Evolutionary conservation across 2,113 vertebrate species (phyloP), one percentile per base, ranked within the genome.

Genomic region (Bos taurus): DNA sequence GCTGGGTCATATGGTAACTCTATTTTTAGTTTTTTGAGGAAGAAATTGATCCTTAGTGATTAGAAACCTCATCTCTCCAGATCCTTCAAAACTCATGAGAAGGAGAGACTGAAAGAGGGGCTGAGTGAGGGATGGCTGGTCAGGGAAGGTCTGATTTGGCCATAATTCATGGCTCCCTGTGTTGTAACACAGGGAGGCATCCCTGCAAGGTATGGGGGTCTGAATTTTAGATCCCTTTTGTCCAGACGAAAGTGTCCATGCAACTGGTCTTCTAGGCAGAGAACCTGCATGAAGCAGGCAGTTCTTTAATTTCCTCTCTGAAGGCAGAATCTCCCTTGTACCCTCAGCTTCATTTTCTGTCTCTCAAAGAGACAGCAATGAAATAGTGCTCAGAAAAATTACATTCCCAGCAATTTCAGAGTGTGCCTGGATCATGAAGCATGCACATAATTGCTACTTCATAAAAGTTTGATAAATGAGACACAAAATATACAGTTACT

Each of bases 341-440:
- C 15, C 6, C 64, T 96, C 59, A 85, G 54, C 78, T 96, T 97
- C 52, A 1, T 89, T 95, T 98, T 95, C 88, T 93, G 92, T 97
- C 97, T 95, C 97, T 98, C 21, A 82, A 77, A 95, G 67, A 98
- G 91, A 71, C 9, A 90, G 85, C 95, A 30, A 56, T 96, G 97
- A 98, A 98, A 98, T 97, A 98, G 67, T 97, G 46, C 52, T 95
- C 94, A 36, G 88, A 98, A 97, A 98, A 98, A 94, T 84, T 96
- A 96, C 62, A 97, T 50, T 96, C 90, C 97, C n/a, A 36, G 88
- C 88, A 86, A 96, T 96, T 95, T 97, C 85, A 96, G 93, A 94
- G 54, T 13, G 4, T 46, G 57, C 95, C 85, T 56, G 46, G 82
- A 14, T n/a, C 59, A 60, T n/a, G 71, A 13, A 94, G 67, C 60